These are phyloP conservation scores for Lathronympha strigana DNA, from an alignment of 2,888 invertebrate species.

Conservation along the genomic window DNA sequence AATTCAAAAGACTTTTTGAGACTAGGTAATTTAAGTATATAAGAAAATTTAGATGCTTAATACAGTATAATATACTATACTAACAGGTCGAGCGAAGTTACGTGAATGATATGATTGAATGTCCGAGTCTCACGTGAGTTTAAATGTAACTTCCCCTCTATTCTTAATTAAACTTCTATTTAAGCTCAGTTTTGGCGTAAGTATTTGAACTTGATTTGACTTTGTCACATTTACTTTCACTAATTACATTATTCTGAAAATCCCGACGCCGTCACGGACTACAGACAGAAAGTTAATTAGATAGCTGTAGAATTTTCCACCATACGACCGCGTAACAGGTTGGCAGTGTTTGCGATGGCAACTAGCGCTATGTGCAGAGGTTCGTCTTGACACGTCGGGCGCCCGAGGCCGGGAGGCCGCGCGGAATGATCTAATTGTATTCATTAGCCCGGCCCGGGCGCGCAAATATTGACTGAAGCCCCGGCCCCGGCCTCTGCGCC, in stretches of 20 bases:
- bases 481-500: conserved; percentile 58
- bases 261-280: conserved; percentile 7
- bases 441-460: conserved; percentile 80
- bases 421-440: conserved; percentile 84
- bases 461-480: conserved; percentile 79
- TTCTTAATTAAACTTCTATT: background rate
- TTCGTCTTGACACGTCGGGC: conserved; percentile 71
- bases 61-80: too few species aligned
- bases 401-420: conserved; percentile 81
- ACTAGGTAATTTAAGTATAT: too few species aligned
- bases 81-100: too few species aligned
- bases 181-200: background rate
- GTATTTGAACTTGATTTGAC: background rate
- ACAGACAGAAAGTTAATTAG: conserved; percentile 46
- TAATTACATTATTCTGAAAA: background rate
- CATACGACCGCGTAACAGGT: conserved; percentile 48
- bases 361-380: conserved; percentile 62
- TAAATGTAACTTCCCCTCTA: too few species aligned
- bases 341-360: conserved; percentile 60
- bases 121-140: too few species aligned
- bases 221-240: background rate
- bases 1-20: too few species aligned
- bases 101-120: too few species aligned
- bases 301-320: conserved; percentile 46
- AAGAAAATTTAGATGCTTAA: too few species aligned